Evolutionary conservation across 2,113 vertebrate genomes (phyloP), one percentile per base, ranked within the genome.

Genomic region (Paedocypris sp.): DNA sequence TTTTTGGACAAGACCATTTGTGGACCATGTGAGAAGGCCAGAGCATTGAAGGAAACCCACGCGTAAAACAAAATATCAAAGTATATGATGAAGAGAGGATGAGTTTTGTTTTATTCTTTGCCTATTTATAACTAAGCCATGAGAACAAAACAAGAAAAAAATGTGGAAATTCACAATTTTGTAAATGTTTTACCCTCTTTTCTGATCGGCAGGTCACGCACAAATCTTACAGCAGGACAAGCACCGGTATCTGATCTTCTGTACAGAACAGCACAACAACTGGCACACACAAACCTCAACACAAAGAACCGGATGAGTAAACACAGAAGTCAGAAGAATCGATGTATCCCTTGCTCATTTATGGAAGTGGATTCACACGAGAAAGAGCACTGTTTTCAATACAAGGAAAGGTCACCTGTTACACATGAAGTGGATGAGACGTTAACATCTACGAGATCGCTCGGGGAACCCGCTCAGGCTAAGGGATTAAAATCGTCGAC

Each of bases 201-300:
- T 36, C 60, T 59, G 56, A n/a, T 45, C 46, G 36, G 62, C 64
- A 45, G 46, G 50, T 36, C 45, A 28, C 51, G 59, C 64, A 56
- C 35, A 33, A 47, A 57, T 63, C 25, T 49, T 56, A 57, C 56
- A 86, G 85, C 23, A 42, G 36, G 89, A 91, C 84, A 87, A 68
- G 85, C 82, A 83, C 81, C 13, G 85, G 84, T 80, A 82, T 77
- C 70, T 68, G 66, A 81, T 91, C 87, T 89, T 90, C 92, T 95
- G 93, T 96, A 97, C 93, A 91, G 89, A 93, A 97, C 90, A 91
- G 83, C 91, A 96, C 91, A 89, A 97, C 91, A 95, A 84, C 92
- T 89, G 93, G 91, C 89, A 91, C 88, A 93, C 90, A 91, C 85
- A 84, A 89, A 92, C 90, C 90, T 89, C 83, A 83, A 86, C 86